Conservation (phyloP, 2,888 invertebrate genomes). For the Fragum whitleyi region DNA sequence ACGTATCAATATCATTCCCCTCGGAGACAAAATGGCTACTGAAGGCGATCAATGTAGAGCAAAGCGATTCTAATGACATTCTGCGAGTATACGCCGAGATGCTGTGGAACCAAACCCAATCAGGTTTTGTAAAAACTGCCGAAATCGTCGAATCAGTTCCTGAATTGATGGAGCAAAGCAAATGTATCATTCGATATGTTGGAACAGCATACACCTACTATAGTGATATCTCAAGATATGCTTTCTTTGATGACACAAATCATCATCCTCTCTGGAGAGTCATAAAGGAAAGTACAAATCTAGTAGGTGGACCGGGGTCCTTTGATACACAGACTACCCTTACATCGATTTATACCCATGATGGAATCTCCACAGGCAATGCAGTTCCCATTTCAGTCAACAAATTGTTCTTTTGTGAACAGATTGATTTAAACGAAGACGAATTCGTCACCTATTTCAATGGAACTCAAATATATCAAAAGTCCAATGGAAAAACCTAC, state of each 20-base stretch:
- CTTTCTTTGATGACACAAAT: not conserved
- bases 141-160: not conserved
- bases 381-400: not conserved
- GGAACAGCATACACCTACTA: not conserved
- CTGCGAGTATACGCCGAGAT: not conserved
- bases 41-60: not conserved
- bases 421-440: not conserved
- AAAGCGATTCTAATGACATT: not conserved
- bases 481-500: not conserved
- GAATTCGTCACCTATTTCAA: slow-evolving; percentile 9
- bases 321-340: not conserved
- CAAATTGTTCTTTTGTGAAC: slow-evolving; percentile 12
- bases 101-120: not conserved
- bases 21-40: not conserved
- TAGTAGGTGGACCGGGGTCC: not conserved
- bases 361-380: not conserved
- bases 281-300: not conserved
- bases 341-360: not conserved
- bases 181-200: not conserved
- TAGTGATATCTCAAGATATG: not conserved
- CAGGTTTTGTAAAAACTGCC: not conserved
- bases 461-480: not conserved
- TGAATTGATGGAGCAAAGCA: not conserved
- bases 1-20: not conserved
- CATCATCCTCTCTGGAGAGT: not conserved